A percentile compares a stretch with the other conserved stretches of the same genome.
These are phyloP conservation scores for Pachydiplax longipennis DNA, from an alignment of 2,888 invertebrate genomes.

Conservation along the genomic window DNA sequence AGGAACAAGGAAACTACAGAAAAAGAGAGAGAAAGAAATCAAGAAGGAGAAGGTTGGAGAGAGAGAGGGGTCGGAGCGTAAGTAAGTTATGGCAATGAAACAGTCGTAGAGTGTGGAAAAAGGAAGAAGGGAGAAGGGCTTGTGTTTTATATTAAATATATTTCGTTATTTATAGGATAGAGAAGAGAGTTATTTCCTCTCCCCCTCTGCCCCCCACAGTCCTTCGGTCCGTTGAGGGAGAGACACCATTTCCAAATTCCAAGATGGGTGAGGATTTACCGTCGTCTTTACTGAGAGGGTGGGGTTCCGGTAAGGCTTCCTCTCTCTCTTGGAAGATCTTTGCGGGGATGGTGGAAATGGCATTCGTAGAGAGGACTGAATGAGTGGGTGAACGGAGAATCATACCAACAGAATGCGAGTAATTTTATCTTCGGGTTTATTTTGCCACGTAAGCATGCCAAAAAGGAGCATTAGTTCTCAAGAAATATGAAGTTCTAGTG, in stretches of 20 bases:
- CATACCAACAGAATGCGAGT: too few species aligned
- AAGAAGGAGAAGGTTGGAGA: background rate
- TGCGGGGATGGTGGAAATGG: background rate
- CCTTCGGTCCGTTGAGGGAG: background rate
- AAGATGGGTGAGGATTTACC: slow-evolving; percentile 6
- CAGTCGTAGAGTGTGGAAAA: background rate
- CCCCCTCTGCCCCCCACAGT: background rate
- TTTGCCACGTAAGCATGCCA: too few species aligned
- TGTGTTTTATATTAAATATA: slow-evolving; percentile 44
- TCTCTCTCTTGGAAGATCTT: background rate
- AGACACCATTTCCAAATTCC: slow-evolving; percentile 27
- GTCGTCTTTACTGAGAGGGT: background rate
- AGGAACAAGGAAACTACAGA: background rate
- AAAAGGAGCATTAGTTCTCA: too few species aligned
- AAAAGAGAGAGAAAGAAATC: background rate
- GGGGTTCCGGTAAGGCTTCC: background rate
- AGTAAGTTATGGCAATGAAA: slow-evolving; percentile 40
- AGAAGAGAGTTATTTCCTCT: slow-evolving; percentile 17
- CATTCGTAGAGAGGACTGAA: background rate
- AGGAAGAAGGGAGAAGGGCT: background rate
- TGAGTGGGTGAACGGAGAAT: background rate
- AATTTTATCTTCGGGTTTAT: too few species aligned
- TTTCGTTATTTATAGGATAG: slow-evolving; percentile 41
- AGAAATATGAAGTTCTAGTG: too few species aligned
- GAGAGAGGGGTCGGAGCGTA: background rate